Conservation (phyloP, 2,888 invertebrate species). For the Agrotis ipsilon region DNA sequence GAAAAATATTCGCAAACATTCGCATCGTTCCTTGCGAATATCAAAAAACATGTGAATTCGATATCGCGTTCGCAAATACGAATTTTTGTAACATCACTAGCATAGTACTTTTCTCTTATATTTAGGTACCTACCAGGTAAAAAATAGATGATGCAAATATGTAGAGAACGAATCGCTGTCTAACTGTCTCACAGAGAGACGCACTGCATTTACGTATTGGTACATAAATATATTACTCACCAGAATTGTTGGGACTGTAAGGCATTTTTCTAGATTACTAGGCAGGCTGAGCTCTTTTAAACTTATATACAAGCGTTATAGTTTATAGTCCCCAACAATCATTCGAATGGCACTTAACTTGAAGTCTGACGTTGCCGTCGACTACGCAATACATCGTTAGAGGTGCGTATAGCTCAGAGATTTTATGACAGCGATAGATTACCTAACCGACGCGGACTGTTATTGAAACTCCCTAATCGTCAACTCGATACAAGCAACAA, state of each 20-base stretch:
- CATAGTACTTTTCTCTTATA: too few relatives aligned
- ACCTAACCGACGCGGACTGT: conserved; percentile 68
- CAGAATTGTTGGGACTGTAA: background rate
- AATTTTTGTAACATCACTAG: too few relatives aligned
- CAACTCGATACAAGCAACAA: conserved; percentile 84
- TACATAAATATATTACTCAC: background rate
- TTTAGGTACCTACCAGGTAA: too few relatives aligned
- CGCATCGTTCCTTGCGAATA: too few relatives aligned
- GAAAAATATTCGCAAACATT: too few relatives aligned
- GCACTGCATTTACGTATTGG: too few relatives aligned
- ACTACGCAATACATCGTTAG: conserved; percentile 22
- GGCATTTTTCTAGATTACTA: too few relatives aligned
- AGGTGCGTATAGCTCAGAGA: conserved; percentile 45
- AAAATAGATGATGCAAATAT: too few relatives aligned
- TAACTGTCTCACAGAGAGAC: too few relatives aligned
- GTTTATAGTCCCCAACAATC: background rate
- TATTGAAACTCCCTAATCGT: conserved; percentile 85
- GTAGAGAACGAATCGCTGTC: too few relatives aligned
- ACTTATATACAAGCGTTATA: background rate
- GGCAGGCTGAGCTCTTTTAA: background rate
- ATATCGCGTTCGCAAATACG: too few relatives aligned
- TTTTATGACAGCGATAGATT: conserved; percentile 75
- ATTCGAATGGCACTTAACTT: background rate
- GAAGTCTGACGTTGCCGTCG: conserved; percentile 6
- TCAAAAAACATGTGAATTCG: too few relatives aligned